phyloP scores from a whole-genome alignment of 2,888 invertebrate genomes.

The Drosophila melanosoma region DNA sequence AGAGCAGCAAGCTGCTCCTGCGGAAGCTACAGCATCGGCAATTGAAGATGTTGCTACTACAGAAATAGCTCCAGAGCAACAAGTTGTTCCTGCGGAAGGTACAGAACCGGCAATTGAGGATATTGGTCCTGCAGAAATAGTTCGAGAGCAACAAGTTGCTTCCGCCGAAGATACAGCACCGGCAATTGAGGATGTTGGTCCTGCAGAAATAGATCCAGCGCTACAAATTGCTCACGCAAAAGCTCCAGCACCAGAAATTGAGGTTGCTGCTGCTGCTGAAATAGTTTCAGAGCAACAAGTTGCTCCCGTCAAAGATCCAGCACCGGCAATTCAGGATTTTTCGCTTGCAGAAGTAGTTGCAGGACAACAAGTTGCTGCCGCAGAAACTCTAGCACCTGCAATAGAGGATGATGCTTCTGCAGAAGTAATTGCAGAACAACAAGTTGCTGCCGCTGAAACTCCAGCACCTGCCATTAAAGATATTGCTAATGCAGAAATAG shows the following conservation, averaged over 20 bases:
- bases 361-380: too few species aligned
- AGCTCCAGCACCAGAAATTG: neutral
- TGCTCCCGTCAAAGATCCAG: neutral
- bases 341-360: too few species aligned
- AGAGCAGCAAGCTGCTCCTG: neutral
- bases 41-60: neutral
- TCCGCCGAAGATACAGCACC: neutral
- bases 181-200: neutral
- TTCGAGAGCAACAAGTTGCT: neutral
- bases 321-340: neutral
- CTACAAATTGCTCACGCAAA: too few species aligned
- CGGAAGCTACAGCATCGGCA: rapidly evolving
- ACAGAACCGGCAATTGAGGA: neutral
- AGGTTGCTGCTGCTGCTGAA: neutral
- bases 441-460: too few species aligned
- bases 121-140: neutral
- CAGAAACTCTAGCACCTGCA: too few species aligned
- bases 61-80: neutral
- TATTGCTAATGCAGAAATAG: too few species aligned
- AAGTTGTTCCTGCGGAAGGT: neutral
- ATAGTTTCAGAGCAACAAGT: neutral
- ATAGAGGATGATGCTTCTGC: too few species aligned
- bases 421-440: too few species aligned
- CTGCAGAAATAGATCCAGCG: neutral
- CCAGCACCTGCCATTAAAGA: too few species aligned